phyloP scores from a whole-genome alignment of 2,113 vertebrate genomes.

The Sitta europaea region DNA sequence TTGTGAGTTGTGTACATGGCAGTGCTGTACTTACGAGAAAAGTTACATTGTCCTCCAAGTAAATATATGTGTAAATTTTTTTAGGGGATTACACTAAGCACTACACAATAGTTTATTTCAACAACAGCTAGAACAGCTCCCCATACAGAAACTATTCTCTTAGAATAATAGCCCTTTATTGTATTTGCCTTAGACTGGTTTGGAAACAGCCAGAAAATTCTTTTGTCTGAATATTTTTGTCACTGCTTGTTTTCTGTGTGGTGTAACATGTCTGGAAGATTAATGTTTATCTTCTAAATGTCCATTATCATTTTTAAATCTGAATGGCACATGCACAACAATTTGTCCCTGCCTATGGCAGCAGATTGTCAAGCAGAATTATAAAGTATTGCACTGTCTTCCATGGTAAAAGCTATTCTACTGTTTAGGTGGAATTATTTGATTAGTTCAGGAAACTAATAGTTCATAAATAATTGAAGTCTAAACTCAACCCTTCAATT shows the following conservation, averaged over 20 bases:
- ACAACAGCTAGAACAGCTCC: neutral
- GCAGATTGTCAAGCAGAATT: neutral
- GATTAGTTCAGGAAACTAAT: slow-evolving; percentile 26
- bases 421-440: slow-evolving; percentile 41
- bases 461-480: slow-evolving; percentile 43
- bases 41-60: neutral
- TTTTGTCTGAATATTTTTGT: neutral
- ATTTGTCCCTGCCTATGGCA: slow-evolving; percentile 6
- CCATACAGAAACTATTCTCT: neutral
- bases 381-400: neutral
- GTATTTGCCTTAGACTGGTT: neutral
- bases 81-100: neutral
- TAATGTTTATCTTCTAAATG: neutral
- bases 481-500: neutral
- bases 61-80: neutral
- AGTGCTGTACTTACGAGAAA: neutral
- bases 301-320: slow-evolving; percentile 17
- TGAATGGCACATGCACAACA: neutral
- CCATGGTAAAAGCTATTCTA: neutral
- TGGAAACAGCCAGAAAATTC: neutral
- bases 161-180: neutral
- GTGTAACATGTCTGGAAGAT: neutral
- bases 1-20: neutral
- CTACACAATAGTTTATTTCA: neutral
- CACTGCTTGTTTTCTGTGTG: neutral